These are phyloP conservation scores for Psilopsiagon aurifrons DNA, from an alignment of 2,113 vertebrate species.

Conservation along the genomic window DNA sequence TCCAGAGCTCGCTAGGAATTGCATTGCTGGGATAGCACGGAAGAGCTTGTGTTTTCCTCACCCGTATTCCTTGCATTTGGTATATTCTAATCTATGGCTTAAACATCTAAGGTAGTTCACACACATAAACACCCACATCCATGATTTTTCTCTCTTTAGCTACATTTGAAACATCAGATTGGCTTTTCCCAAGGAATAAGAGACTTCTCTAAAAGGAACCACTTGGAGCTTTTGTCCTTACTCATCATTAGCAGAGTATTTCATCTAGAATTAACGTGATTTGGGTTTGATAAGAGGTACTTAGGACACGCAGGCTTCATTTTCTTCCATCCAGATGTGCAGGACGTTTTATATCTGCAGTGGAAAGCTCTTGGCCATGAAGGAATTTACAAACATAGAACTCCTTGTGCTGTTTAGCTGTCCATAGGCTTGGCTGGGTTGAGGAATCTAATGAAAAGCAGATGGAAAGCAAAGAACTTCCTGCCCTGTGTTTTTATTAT, in stretches of 20 bases:
- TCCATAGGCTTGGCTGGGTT: not conserved
- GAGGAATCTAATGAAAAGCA: constrained; percentile 44
- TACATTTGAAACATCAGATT: not conserved
- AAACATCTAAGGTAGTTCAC: not conserved
- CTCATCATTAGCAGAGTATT: not conserved
- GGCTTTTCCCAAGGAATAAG: not conserved
- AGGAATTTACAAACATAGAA: constrained; percentile 7
- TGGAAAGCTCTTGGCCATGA: not conserved
- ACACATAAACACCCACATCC: not conserved
- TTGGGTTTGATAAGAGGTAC: not conserved
- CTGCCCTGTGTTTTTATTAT: not conserved
- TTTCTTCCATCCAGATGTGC: not conserved
- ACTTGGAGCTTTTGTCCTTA: not conserved
- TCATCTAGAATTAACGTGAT: not conserved
- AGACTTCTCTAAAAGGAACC: not conserved
- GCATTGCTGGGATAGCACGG: not conserved
- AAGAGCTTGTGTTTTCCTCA: not conserved
- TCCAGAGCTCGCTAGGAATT: not conserved
- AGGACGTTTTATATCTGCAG: not conserved
- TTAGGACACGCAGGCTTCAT: not conserved
- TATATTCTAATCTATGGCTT: not conserved
- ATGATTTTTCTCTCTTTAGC: not conserved
- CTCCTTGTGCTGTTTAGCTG: not conserved
- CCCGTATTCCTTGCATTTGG: rapidly evolving
- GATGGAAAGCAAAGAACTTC: constrained; percentile 37